A percentile compares a stretch with the other conserved stretches of the same genome.
Conservation (phyloP, 2,888 invertebrate species). For the Glyphotaelius pellucidus region DNA sequence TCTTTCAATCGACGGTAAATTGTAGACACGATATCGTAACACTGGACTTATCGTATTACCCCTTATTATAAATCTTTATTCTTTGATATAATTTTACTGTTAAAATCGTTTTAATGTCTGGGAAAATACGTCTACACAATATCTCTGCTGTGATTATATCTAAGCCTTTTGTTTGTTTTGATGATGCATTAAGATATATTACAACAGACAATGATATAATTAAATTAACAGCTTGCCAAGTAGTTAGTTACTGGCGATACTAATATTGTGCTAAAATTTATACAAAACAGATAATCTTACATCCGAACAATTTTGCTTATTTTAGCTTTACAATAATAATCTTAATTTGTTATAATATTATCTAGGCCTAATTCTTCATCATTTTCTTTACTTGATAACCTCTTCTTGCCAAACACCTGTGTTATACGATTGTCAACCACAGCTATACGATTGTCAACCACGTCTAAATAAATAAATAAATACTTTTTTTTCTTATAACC, state of each 20-base stretch:
- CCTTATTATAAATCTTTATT: not conserved
- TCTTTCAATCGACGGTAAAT: not conserved
- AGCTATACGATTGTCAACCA: too few relatives aligned
- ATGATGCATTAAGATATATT: not conserved
- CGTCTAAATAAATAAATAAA: too few relatives aligned
- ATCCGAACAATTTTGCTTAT: not conserved
- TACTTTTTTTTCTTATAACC: too few relatives aligned
- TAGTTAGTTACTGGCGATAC: not conserved
- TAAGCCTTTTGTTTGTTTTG: not conserved
- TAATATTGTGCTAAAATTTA: not conserved
- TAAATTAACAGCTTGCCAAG: not conserved
- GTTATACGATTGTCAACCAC: too few relatives aligned
- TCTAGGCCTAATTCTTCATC: too few relatives aligned
- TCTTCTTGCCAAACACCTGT: too few relatives aligned
- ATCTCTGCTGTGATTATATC: not conserved
- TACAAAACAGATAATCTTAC: not conserved
- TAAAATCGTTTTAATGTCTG: not conserved
- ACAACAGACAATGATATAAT: not conserved
- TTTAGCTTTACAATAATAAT: not conserved
- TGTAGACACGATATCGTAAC: not conserved
- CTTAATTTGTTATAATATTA: not conserved
- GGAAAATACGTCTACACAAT: not conserved
- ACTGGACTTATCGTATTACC: not conserved
- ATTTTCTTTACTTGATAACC: too few relatives aligned
- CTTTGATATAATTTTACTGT: not conserved